Conservation (phyloP, 1,140 invertebrate genomes). For the Drosophila bocqueti region DNA sequence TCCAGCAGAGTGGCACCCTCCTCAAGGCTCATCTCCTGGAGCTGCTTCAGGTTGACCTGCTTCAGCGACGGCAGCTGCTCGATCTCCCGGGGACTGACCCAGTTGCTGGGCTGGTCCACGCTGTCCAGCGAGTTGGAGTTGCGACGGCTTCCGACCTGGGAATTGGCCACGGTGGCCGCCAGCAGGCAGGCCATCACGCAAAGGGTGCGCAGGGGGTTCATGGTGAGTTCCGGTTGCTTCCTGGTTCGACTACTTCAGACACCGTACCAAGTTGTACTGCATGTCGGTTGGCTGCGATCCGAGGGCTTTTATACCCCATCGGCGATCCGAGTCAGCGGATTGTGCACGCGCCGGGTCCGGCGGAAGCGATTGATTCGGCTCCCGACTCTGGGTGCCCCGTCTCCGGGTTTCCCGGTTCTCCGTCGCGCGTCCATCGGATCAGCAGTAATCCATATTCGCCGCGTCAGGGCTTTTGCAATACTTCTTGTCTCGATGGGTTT, state of each 20-base stretch:
- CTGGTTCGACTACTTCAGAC: slow-evolving; percentile 42
- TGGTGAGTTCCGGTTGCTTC: slow-evolving; percentile 26
- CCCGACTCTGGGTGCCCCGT: background rate
- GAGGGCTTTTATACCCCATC: slow-evolving; percentile 52
- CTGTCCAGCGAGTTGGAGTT: slow-evolving; percentile 52
- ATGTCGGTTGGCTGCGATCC: slow-evolving; percentile 1
- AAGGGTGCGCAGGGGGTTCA: slow-evolving; percentile 72
- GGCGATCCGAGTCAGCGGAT: background rate
- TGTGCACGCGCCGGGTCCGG: slow-evolving; percentile 50
- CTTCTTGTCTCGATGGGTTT: slow-evolving; percentile 18
- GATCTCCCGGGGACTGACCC: slow-evolving; percentile 63
- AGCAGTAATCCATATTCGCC: slow-evolving; percentile 10
- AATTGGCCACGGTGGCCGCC: slow-evolving; percentile 44
- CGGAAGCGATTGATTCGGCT: slow-evolving; percentile 33
- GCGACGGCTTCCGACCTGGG: slow-evolving; percentile 5
- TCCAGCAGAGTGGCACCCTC: slow-evolving; percentile 70
- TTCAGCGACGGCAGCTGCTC: slow-evolving; percentile 68
- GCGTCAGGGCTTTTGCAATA: slow-evolving; percentile 9
- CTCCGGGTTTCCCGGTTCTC: too few species aligned
- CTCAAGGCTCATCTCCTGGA: slow-evolving; percentile 71
- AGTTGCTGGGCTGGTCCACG: slow-evolving; percentile 68
- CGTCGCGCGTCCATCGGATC: slow-evolving; percentile 5
- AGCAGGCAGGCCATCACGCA: slow-evolving; percentile 69
- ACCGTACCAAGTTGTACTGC: slow-evolving; percentile 62
- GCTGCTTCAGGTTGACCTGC: slow-evolving; percentile 63